A percentile compares a stretch with the other conserved stretches of the same genome.
Conservation (phyloP, 2,113 vertebrate genomes). For the Gobiocypris rarus region DNA sequence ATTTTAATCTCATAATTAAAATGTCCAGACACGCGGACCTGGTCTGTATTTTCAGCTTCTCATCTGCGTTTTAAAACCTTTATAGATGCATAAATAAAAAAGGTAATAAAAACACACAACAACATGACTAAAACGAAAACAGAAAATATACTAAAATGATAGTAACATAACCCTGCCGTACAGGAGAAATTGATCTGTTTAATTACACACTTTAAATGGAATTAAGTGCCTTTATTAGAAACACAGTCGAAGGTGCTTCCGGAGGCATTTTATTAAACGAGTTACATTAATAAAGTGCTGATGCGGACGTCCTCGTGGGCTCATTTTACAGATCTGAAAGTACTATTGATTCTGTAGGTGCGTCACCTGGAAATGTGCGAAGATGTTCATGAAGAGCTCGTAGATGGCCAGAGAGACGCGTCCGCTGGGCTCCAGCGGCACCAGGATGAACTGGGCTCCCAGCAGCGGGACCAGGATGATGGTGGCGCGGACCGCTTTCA, state of each 20-base stretch:
- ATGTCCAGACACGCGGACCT: no score
- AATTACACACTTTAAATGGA: neutral
- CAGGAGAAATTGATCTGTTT: neutral
- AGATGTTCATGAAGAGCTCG: constrained; percentile 71
- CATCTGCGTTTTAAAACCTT: no score
- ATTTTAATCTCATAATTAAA: no score
- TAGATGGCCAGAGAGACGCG: constrained; percentile 63
- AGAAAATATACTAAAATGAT: no score
- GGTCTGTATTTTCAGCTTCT: no score
- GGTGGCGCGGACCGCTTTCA: constrained; percentile 80
- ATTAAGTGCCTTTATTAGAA: neutral
- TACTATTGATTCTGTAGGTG: no score
- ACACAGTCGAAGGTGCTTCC: neutral
- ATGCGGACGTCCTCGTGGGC: neutral
- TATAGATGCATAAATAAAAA: no score
- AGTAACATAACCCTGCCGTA: neutral
- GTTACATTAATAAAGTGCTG: neutral
- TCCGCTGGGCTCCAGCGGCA: constrained; percentile 68
- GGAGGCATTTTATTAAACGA: neutral
- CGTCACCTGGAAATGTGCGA: constrained; percentile 75
- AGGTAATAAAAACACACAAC: no score
- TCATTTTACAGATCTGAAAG: neutral
- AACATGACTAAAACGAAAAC: no score
- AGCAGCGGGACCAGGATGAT: constrained; percentile 81
- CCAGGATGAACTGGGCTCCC: constrained; percentile 76